phyloP scores from a whole-genome alignment of 2,888 invertebrate species.

The Heliothis peltigera region DNA sequence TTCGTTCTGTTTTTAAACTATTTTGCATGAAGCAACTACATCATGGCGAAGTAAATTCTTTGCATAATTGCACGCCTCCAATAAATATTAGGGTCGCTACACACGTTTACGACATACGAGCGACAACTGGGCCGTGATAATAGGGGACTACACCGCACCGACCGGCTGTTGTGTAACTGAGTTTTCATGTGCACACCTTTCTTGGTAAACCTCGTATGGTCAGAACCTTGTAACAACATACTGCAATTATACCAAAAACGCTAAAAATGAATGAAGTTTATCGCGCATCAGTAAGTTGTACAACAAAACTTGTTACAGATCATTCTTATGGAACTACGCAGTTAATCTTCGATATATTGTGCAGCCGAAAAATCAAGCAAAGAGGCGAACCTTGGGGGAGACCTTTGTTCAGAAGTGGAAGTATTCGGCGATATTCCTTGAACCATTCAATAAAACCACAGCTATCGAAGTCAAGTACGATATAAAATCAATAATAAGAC shows the following conservation, averaged over 20 bases:
- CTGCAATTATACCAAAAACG: neutral
- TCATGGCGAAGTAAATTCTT: conserved; percentile 45
- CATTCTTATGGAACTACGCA: no score
- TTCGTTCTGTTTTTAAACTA: conserved; percentile 12
- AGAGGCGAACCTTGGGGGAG: no score
- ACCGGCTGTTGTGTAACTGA: conserved; percentile 66
- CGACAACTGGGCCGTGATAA: conserved; percentile 84
- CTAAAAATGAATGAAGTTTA: conserved; percentile 1
- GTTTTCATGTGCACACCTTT: conserved; percentile 46
- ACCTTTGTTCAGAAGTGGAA: no score
- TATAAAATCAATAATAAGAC: conserved; percentile 24
- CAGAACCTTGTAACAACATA: conserved; percentile 22
- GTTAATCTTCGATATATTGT: no score
- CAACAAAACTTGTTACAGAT: no score
- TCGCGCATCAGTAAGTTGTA: no score
- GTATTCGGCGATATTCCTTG: no score
- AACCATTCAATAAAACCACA: conserved; percentile 38
- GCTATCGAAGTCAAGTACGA: conserved; percentile 43
- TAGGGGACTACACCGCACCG: conserved; percentile 73
- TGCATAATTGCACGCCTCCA: conserved; percentile 60
- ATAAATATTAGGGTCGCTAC: conserved; percentile 64
- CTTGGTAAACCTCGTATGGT: conserved; percentile 32
- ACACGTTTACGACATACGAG: conserved; percentile 78
- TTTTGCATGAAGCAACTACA: conserved; percentile 31
- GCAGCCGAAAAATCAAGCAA: no score